Base-by-base conservation (phyloP, 2,113 vertebrate genomes). In the Platysteira castanea region DNA sequence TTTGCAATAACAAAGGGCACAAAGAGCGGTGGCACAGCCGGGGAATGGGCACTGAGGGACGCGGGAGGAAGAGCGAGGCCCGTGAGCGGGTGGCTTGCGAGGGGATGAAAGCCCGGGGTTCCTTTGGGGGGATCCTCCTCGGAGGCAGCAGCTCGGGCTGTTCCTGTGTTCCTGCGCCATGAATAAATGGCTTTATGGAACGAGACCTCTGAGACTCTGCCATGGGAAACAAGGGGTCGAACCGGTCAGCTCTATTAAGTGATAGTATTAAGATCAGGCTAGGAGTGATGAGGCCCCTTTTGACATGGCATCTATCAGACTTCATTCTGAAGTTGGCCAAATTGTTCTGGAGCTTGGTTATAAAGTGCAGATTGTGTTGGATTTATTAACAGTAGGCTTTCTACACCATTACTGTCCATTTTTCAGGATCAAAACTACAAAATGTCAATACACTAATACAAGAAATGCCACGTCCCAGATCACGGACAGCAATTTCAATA, bases 371-470 rank as follows among this genome's bases (percentile, higher is more conserved):
- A 30, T 11, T 31, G 9, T 30, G 13, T 39, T 80, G 10, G 11
- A 63, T 61, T 84, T 84, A 53, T 53, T 56, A 64, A 18, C 28
- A 71, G 12, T 52, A 42, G 54, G 22, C 3, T 94, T 84, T n/a
- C n/a, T 54, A 54, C 15, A 37, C 13, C 22, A n/a, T 65, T 64
- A 60, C 17, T 53, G 30, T 57, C 20, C 0, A 2, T 24, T 88
- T 88, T 65, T 54, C 26, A 67, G 50, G 21, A 70, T 65, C 21
- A 77, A 87, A 83, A 49, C 17, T 23, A 14, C 8, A 12, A 26
- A 21, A 41, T 50, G 15, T 39, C 6, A 74, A 30, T n/a, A 35
- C 0, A 0, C 22, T 50, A n/a, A n/a, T n/a, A 64, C 2, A 27
- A 9, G 21, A 53, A 90, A 90, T 44, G 6, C 7, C 24, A 64